These are phyloP conservation scores for Acipenser transmontanus DNA, from an alignment of 2,797 vertebrate species.

Conservation along the genomic window DNA sequence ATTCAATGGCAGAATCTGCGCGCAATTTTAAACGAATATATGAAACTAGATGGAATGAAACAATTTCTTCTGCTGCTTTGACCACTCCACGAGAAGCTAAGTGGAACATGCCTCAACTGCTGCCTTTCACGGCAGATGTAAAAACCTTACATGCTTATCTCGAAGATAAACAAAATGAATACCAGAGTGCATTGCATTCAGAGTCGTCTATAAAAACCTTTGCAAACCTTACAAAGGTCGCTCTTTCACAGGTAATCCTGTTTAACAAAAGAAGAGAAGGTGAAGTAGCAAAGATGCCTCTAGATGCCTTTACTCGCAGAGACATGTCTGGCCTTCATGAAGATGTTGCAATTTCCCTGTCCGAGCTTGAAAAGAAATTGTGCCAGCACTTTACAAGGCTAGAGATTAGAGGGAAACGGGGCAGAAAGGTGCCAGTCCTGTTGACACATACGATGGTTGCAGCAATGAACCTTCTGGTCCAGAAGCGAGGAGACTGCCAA, in stretches of 20 bases:
- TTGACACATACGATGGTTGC: background rate
- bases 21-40: conserved; percentile 21
- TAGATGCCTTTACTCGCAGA: background rate
- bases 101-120: conserved; percentile 19
- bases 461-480: background rate
- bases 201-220: too few relatives aligned
- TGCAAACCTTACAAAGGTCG: too few relatives aligned
- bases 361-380: background rate
- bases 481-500: too few relatives aligned
- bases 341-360: background rate
- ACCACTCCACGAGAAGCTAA: conserved; percentile 23
- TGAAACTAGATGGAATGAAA: conserved; percentile 26
- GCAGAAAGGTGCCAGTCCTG: conserved; percentile 1
- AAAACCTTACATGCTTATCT: background rate
- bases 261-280: background rate
- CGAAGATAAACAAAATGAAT: too few relatives aligned
- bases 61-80: conserved; percentile 24
- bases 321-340: background rate
- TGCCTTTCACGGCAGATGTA: conserved; percentile 14
- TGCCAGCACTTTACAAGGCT: background rate
- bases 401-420: background rate
- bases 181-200: too few relatives aligned
- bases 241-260: background rate
- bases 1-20: conserved; percentile 6
- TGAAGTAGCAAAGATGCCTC: background rate